Base-by-base conservation (phyloP, 2,113 vertebrate species). In the Platanista minor region DNA sequence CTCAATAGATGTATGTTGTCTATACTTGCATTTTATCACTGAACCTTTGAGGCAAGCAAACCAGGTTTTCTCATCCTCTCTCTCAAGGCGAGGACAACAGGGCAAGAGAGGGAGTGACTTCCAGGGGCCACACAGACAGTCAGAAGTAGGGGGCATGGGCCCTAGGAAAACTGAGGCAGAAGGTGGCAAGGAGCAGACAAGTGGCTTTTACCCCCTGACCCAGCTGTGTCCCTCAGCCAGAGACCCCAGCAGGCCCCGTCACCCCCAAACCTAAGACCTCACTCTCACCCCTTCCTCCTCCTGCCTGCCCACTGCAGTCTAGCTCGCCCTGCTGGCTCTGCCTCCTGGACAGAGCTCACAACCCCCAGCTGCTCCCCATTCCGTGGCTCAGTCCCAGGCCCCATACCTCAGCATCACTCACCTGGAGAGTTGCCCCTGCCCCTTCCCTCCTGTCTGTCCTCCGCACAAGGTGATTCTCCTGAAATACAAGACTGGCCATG, bases 41-140 rank as follows among this genome's bases (percentile, higher is more conserved):
- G 59, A 91, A 82, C 88, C 81, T 72, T 54, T 39, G 29, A 97
- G 85, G 43, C 85, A 93, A 36, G 72, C 95, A 95, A 89, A 97
- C 92, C 81, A 92, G 75, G 87, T 96, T 96, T 94, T 74, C 81
- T 57, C 72, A 43, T 74, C 72, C 46, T 57, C 25, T 8, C 52
- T 95, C 14, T 59, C 71, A 77, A 74, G 67, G 31, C 18, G 2
- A 64, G 25, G 57, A 75, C 91, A 95, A 93, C 89, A 91, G 36
- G 41, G 11, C 52, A 86, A 80, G 29, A 29, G 36, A 59, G 41
- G 43, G 41, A 66, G 49, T 6, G n/a, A 88, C 43, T 82, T 69
- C 69, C 49, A 82, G n/a, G 64, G 20, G 27, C 31, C 69, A 54
- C 8, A 2, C 8, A 71, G 87, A 91, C 59, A 33, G n/a, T 84